A percentile compares a stretch with the other conserved stretches of the same genome.
Conservation (phyloP, 2,113 vertebrate species). For the Petromus typicus region DNA sequence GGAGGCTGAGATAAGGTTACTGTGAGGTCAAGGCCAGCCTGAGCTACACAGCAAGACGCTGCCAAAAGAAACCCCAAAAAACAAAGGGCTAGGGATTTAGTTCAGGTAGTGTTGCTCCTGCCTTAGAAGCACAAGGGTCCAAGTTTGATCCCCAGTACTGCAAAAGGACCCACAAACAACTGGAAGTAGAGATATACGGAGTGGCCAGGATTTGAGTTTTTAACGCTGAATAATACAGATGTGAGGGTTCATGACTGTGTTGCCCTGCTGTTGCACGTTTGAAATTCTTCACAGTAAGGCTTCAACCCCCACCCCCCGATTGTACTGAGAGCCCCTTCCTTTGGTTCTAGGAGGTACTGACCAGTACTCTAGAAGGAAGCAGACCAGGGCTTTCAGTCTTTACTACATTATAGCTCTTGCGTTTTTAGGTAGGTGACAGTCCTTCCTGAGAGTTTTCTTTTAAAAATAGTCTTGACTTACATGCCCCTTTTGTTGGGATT, state of each 20-base stretch:
- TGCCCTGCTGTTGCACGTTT: neutral
- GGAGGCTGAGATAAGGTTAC: neutral
- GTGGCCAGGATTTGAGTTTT: neutral
- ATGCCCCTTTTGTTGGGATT: neutral
- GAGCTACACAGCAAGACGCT: neutral
- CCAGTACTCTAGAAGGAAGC: neutral
- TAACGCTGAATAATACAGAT: neutral
- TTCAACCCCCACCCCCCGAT: no score
- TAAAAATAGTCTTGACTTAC: neutral
- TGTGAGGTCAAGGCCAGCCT: neutral
- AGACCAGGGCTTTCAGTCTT: neutral
- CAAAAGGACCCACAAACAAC: neutral
- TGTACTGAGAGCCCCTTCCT: neutral
- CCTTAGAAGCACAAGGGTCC: no score
- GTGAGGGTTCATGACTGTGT: neutral
- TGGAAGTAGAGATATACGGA: neutral
- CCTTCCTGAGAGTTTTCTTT: slow-evolving; percentile 29
- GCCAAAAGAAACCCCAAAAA: neutral
- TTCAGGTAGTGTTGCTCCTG: no score
- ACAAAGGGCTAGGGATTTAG: no score
- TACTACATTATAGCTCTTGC: neutral
- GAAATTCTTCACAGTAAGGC: neutral
- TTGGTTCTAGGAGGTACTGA: neutral
- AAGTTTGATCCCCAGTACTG: no score
- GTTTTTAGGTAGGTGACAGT: neutral